These are phyloP conservation scores for Lysiphlebus fabarum DNA, from an alignment of 1,140 invertebrate species.

Conservation along the genomic window DNA sequence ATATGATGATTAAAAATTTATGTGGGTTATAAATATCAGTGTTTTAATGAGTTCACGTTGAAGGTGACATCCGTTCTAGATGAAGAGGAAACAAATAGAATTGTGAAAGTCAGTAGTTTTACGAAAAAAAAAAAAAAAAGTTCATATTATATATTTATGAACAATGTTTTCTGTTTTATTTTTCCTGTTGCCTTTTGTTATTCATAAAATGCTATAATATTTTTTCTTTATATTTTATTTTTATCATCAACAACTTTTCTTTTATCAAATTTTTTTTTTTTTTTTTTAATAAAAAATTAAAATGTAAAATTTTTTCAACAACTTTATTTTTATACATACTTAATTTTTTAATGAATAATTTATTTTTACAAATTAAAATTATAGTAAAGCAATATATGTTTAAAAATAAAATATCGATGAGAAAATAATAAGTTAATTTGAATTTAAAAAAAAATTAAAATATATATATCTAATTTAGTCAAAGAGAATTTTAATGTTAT, in stretches of 20 bases:
- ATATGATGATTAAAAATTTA: not conserved
- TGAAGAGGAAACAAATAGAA: constrained; percentile 18
- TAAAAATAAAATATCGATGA: no score
- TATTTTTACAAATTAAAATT: no score
- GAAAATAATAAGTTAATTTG: no score
- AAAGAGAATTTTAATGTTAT: no score
- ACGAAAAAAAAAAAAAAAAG: not conserved
- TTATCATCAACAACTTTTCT: not conserved
- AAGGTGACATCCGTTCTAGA: constrained; percentile 29
- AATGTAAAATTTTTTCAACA: no score
- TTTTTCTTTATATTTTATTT: not conserved
- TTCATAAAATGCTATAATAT: constrained; percentile 2
- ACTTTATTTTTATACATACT: no score
- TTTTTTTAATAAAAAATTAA: not conserved
- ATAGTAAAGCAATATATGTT: no score
- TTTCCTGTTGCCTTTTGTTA: not conserved
- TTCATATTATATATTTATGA: not conserved
- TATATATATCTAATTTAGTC: no score
- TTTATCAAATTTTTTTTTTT: not conserved
- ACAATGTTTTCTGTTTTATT: not conserved
- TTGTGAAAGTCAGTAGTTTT: constrained; percentile 5
- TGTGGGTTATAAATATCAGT: not conserved
- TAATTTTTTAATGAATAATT: no score
- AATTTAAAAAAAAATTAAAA: no score
- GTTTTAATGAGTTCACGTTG: constrained; percentile 31